Evolutionary conservation across 2,113 vertebrate genomes (phyloP), one percentile per base, ranked within the genome.

Genomic region (Otus sunia): DNA sequence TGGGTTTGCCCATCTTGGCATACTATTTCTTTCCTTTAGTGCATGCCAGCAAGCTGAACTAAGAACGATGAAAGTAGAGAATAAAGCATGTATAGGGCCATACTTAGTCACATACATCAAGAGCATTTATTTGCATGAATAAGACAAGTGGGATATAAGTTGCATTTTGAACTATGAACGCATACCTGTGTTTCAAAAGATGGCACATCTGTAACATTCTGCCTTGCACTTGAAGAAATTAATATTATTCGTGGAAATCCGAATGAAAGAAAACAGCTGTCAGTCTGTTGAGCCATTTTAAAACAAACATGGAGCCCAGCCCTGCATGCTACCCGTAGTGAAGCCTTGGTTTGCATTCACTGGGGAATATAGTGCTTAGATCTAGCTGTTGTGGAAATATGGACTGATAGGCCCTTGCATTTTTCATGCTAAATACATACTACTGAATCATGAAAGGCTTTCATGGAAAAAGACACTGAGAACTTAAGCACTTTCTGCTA

Each of bases 1-100:
- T 94, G 91, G 52, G 66, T 96, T 95, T 95, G 73, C 53, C 84
- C 76, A 68, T 89, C 77, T 94, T 94, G 93, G 78, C 91, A 69
- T 85, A 27, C 71, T 88, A 23, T 91, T 95, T 93, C 91, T 96
- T 95, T 92, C 92, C 73, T 91, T 90, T 23, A 93, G 36, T 93
- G 36, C 69, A 22, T 91, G 91, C 91, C 92, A 95, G 84, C 58
- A 85, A 87, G 86, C 62, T 88, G 81, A 95, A 59, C 84, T 85
- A 41, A 50, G 39, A 93, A 23, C 3, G 8, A 64, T 68, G 63
- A 56, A 91, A 91, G 30, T 55, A 32, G 55, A 90, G 60, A 84
- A 72, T 53, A 91, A 95, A 52, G 45, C 77, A 52, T 60, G 19
- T 75, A 68, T 85, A 73, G 52, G 59, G 49, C 43, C 32, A n/a